Percentiles rank a stretch among this genome's conserved stretches.
Evolutionary conservation across 2,888 invertebrate genomes (phyloP).

Genomic region (Aproaerema taeniolella): DNA sequence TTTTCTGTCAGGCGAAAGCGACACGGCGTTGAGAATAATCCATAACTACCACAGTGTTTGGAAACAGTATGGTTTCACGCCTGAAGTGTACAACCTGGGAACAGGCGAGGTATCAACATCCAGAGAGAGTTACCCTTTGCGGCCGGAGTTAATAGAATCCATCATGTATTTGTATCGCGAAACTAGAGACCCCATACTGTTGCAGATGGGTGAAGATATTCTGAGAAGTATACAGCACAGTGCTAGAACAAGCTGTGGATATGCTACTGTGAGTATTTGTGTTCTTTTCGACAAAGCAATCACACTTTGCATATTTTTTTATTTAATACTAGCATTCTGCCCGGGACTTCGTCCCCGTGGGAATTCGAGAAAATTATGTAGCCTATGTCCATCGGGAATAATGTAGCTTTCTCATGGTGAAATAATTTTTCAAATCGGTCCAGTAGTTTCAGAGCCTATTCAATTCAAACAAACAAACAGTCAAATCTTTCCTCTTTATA

Average conservation of each 20-base stretch:
- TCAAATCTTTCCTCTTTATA: too few species aligned
- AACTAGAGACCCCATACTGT: conserved; percentile 93
- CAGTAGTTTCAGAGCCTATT: too few species aligned
- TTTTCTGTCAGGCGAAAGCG: conserved; percentile 85
- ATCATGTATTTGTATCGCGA: conserved; percentile 97
- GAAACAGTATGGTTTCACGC: conserved; percentile 98
- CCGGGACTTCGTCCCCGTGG: too few species aligned
- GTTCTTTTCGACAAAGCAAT: background rate
- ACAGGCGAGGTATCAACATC: conserved; percentile 90
- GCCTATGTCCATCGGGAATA: too few species aligned
- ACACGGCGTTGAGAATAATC: conserved; percentile 93
- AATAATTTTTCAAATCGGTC: too few species aligned
- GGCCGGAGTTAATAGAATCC: conserved; percentile 98
- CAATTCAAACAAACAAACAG: too few species aligned
- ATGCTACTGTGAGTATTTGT: conserved; percentile 91
- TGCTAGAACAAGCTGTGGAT: conserved; percentile 96
- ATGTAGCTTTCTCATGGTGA: too few species aligned
- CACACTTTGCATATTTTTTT: too few species aligned
- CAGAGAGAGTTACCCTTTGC: conserved; percentile 92
- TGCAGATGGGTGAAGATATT: conserved; percentile 96
- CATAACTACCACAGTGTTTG: conserved; percentile 98
- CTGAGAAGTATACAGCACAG: conserved; percentile 95
- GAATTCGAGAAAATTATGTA: too few species aligned
- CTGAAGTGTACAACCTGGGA: conserved; percentile 98
- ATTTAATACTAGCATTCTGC: too few species aligned